phyloP scores from a whole-genome alignment of 1,140 invertebrate species.

The Leptonema lineaticorne region DNA sequence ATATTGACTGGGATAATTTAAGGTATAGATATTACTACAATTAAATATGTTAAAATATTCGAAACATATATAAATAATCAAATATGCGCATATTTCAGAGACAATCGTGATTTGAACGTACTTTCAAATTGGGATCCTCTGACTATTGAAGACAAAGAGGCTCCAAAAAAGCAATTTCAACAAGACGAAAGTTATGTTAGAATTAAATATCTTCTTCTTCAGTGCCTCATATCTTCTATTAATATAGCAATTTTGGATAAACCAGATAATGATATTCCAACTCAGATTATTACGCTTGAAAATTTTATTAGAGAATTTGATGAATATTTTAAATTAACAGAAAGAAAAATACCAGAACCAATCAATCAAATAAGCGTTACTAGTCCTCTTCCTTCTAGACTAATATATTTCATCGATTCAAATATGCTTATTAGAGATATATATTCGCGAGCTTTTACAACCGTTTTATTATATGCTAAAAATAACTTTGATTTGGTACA shows the following conservation, averaged over 20 bases:
- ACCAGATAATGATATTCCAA: constrained; percentile 38
- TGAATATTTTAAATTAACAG: constrained; percentile 42
- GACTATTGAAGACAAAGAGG: constrained; percentile 71
- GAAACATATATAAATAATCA: too few species aligned
- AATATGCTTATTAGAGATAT: constrained; percentile 48
- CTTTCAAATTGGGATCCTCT: constrained; percentile 63
- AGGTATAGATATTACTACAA: too few species aligned
- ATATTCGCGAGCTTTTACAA: constrained; percentile 43
- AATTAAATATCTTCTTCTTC: constrained; percentile 48
- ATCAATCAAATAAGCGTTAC: constrained; percentile 38
- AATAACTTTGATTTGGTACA: constrained; percentile 5
- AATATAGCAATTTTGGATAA: constrained; percentile 40
- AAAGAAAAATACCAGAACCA: constrained; percentile 41
- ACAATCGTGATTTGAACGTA: constrained; percentile 63
- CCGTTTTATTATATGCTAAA: constrained; percentile 43
- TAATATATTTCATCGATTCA: constrained; percentile 50
- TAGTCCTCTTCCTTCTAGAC: constrained; percentile 48
- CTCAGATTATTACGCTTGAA: constrained; percentile 44
- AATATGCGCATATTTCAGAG: constrained; percentile 45
- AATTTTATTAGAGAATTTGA: constrained; percentile 45
- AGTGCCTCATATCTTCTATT: constrained; percentile 46
- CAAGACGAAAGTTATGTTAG: constrained; percentile 49
- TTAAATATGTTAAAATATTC: too few species aligned
- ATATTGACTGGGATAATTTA: constrained; percentile 54
- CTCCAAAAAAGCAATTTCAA: constrained; percentile 57